These are phyloP conservation scores for Nezara viridula DNA, from an alignment of 2,888 invertebrate genomes.

Conservation along the genomic window DNA sequence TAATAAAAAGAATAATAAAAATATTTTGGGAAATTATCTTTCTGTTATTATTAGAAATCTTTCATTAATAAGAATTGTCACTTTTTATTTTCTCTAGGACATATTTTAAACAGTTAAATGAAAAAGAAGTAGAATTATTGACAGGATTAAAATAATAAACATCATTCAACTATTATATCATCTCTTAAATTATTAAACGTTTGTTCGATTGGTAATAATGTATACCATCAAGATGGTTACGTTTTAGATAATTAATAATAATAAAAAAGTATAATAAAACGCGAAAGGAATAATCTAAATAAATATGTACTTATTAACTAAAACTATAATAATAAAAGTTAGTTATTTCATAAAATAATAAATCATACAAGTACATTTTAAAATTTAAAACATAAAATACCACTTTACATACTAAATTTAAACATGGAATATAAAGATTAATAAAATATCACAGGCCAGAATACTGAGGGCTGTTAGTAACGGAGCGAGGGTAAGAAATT, in stretches of 20 bases:
- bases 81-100: neutral
- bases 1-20: too few species aligned
- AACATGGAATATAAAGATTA: conserved; percentile 39
- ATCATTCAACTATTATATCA: neutral
- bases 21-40: neutral
- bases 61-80: neutral
- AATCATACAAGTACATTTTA: neutral
- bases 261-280: neutral
- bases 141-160: neutral
- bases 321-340: conserved; percentile 6
- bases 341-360: neutral
- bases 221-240: neutral
- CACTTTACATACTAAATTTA: conserved; percentile 13
- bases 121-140: neutral
- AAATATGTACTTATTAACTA: conserved; percentile 10
- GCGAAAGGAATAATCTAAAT: neutral
- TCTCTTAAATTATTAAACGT: neutral
- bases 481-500: conserved; percentile 36
- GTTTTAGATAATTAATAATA: neutral
- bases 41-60: neutral
- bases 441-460: conserved; percentile 57
- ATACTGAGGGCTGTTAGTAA: conserved; percentile 57
- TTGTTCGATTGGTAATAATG: neutral
- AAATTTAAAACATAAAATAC: conserved; percentile 21
- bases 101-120: neutral